Evolutionary conservation across 2,797 vertebrate species (phyloP), one percentile per base, ranked within the genome.

Genomic region (Danio choprae): DNA sequence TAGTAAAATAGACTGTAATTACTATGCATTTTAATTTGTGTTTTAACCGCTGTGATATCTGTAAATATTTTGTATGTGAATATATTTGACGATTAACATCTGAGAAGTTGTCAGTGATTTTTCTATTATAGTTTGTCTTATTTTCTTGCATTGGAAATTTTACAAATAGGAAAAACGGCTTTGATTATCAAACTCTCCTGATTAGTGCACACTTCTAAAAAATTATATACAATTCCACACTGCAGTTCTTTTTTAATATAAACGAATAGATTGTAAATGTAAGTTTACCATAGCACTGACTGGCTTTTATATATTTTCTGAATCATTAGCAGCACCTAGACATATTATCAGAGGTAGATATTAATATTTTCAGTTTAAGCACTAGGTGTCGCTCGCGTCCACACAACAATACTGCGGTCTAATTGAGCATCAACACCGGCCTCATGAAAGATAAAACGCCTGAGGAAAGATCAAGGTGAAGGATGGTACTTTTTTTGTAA

Each of bases 21-120:
- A 59, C 41, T 60, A 36, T 44, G 36, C 40, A 6, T 70, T 56
- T 76, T 51, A 58, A 43, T 64, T 64, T 16, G n/a, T 18, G 76
- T 75, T 56, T 58, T 83, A 69, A 80, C 56, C 46, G 6, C 29
- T 70, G 46, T 74, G 51, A 56, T 44, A n/a, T 64, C 75, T 74
- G 41, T 70, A 79, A 44, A 79, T 83, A 60, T 36, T 83, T 76
- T 65, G 50, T 70, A 83, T 59, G 44, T 50, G 29, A 70, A 74
- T 74, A 83, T 55, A 79, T 63, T 69, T 51, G 48, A 46, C n/a
- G 15, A 58, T 44, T 40, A 12, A 46, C 60, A 48, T 63, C 36
- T 43, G 5, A 76, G 51, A 81, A 60, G 10, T 6, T 38, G 20
- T 68, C 18, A 16, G 11, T 44, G 48, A 72, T 55, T 48, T 16